Evolutionary conservation across 2,113 vertebrate species (phyloP), one percentile per base, ranked within the genome.

Genomic region (Passer domesticus): DNA sequence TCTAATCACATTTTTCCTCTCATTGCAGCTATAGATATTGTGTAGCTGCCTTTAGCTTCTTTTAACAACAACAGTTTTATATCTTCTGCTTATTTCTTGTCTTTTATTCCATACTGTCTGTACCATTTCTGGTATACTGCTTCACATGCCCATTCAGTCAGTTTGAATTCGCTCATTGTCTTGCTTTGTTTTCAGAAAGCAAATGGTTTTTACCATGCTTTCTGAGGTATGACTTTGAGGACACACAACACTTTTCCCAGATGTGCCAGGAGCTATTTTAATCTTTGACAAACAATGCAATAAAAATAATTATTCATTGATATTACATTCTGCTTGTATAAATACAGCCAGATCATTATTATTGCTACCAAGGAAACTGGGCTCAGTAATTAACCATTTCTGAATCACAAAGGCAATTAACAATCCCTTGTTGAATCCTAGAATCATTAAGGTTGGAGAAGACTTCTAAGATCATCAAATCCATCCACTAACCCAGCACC

Each of bases 301-400:
- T 80, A 70, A 69, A 92, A 85, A 66, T 49, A 90, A 66, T 73
- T 85, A 66, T 46, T 83, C 5, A 9, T 33, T 77, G 46, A 35
- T 74, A 55, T 33, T 66, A 85, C 37, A 35, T 92, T 93, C 88
- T 81, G 46, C 64, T 82, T 90, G 63, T n/a, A 62, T 53, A 91
- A 88, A 87, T 87, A 89, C 16, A 94, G 56, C 30, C 37, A 92
- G 64, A 68, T 22, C 18, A 27, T 72, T 69, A 91, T 75, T 74
- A 75, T 19, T 64, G 86, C 89, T 92, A 83, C 90, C 89, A 94
- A 87, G 92, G 83, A 79, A 95, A 95, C 90, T 59, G 41, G 43
- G 15, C 76, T 89, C 56, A 33, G 66, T 56, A 92, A 21, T 79
- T 92, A 94, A 94, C 69, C 31, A 46, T 53, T 90, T 78, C 18